Conservation (phyloP, 2,113 vertebrate species). For the Epinephelus cyanopodus region DNA sequence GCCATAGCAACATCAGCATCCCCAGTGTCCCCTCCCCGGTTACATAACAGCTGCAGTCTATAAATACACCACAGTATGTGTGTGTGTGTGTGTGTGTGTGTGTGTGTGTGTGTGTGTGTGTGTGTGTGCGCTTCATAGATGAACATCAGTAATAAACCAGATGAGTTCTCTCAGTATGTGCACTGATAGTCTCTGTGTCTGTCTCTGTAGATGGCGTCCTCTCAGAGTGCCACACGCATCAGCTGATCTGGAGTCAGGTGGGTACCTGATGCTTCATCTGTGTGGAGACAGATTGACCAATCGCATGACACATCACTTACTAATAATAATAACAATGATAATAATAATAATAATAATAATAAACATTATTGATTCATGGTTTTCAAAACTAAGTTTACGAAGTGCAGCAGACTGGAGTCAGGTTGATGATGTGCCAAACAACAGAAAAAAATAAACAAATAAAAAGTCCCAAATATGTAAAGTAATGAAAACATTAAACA, state of each 20-base stretch:
- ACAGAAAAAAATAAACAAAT: no score
- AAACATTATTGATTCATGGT: no score
- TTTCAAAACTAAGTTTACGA: no score
- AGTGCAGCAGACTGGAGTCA: no score
- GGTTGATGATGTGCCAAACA: no score
- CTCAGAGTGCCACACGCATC: conserved; percentile 19
- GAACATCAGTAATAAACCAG: conserved; percentile 2
- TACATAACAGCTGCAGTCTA: conserved; percentile 53
- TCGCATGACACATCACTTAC: no score
- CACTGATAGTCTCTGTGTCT: not conserved
- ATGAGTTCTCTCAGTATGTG: not conserved
- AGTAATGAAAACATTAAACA: no score
- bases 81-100: not conserved
- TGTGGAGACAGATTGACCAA: no score
- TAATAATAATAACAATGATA: no score
- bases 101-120: conserved; percentile 21
- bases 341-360: no score
- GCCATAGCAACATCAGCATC: conserved; percentile 39
- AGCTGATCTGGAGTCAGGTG: conserved; percentile 51
- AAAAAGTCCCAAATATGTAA: no score
- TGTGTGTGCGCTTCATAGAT: not conserved
- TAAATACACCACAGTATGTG: conserved; percentile 25
- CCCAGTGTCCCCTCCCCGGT: not conserved
- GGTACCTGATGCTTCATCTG: no score
- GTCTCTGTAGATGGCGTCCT: conserved; percentile 25